Conservation (phyloP, 2,888 invertebrate species). For the Agelastica alni region DNA sequence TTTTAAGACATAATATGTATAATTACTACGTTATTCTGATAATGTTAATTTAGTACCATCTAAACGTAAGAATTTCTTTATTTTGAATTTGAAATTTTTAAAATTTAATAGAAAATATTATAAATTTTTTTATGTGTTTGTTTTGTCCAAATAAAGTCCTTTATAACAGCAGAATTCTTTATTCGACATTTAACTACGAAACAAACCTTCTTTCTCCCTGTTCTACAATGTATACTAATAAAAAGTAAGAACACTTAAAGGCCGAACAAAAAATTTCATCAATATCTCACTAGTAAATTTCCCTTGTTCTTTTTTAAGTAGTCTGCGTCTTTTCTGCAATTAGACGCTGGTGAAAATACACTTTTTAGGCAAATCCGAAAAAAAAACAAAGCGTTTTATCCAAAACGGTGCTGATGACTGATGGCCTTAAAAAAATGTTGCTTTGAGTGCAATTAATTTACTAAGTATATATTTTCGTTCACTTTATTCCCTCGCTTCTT, state of each 20-base stretch:
- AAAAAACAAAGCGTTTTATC: constrained; percentile 16
- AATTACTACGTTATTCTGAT: too few relatives aligned
- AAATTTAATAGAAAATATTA: too few relatives aligned
- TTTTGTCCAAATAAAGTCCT: too few relatives aligned
- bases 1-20: too few relatives aligned
- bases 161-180: too few relatives aligned
- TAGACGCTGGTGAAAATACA: constrained; percentile 22
- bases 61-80: too few relatives aligned
- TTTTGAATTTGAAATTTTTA: too few relatives aligned
- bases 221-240: too few relatives aligned
- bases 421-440: constrained; percentile 7
- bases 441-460: constrained; percentile 23
- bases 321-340: constrained; percentile 24
- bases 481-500: not conserved
- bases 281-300: not conserved
- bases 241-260: too few relatives aligned
- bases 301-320: not conserved
- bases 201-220: too few relatives aligned
- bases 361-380: constrained; percentile 9
- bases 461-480: constrained; percentile 8
- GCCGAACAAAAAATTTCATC: constrained; percentile 11
- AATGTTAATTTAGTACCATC: too few relatives aligned
- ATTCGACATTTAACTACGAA: not conserved
- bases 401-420: constrained; percentile 23
- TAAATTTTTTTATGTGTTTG: too few relatives aligned